phyloP scores from a whole-genome alignment of 2,113 vertebrate genomes.

The Corydoras sp. region DNA sequence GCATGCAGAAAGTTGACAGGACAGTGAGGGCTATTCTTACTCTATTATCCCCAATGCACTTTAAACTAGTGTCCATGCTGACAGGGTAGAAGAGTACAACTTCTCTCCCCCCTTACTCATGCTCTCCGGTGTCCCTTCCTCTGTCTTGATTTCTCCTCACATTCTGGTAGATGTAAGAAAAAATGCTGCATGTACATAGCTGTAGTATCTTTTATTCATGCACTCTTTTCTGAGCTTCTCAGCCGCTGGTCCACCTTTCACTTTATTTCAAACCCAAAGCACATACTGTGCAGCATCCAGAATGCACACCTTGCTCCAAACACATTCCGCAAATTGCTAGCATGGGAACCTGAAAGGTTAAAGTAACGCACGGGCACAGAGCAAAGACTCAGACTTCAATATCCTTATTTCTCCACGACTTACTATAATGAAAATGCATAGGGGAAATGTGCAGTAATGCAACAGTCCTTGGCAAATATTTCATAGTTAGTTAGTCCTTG shows the following conservation, averaged over 20 bases:
- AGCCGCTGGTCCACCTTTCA: background rate
- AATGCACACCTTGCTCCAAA: background rate
- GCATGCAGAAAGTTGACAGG: slow-evolving; percentile 16
- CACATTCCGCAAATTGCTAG: background rate
- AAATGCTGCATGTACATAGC: background rate
- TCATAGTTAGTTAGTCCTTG: slow-evolving; percentile 10
- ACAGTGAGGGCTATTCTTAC: slow-evolving; percentile 16
- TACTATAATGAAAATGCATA: slow-evolving; percentile 7
- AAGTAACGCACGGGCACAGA: slow-evolving; percentile 1
- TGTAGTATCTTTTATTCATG: slow-evolving; percentile 25
- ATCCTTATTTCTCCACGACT: slow-evolving; percentile 7
- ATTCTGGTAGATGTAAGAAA: slow-evolving; percentile 12
- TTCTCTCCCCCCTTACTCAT: background rate
- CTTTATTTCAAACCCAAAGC: background rate
- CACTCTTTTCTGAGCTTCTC: slow-evolving; percentile 2
- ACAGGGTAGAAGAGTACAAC: background rate
- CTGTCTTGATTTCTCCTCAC: slow-evolving; percentile 11
- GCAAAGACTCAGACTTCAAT: background rate
- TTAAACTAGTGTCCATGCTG: slow-evolving; percentile 26
- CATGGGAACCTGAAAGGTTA: slow-evolving; percentile 19
- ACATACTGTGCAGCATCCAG: slow-evolving; percentile 20
- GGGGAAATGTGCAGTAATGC: background rate
- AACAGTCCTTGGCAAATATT: background rate
- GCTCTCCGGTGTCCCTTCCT: background rate
- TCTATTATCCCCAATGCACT: slow-evolving; percentile 9